Evolutionary conservation across 2,797 vertebrate genomes (phyloP).

Genomic region (Pantherophis vulpinus): DNA sequence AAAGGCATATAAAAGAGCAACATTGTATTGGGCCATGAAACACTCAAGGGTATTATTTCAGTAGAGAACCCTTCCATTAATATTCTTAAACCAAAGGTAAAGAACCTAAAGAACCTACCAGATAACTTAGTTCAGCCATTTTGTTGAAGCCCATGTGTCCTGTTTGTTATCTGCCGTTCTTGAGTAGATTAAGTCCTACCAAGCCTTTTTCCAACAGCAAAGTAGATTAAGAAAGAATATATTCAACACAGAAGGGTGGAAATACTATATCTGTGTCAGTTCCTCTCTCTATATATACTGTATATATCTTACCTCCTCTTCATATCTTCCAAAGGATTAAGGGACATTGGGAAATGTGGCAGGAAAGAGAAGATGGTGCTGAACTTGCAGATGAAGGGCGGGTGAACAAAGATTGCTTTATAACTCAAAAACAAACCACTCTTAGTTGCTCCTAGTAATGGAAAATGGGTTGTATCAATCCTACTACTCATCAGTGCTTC

Average conservation of each 20-base stretch:
- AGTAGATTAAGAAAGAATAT: not conserved
- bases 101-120: not conserved
- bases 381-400: not conserved
- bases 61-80: not conserved
- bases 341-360: not conserved
- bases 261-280: not conserved
- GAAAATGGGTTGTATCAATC: not conserved
- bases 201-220: not conserved
- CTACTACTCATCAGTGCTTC: not conserved
- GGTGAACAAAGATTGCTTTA: not conserved
- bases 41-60: too few relatives aligned
- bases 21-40: not conserved
- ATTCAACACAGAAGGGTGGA: not conserved
- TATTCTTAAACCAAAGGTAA: not conserved
- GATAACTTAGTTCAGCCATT: not conserved
- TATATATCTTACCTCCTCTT: not conserved
- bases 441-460: not conserved
- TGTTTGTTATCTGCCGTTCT: not conserved
- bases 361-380: not conserved
- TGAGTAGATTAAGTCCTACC: not conserved
- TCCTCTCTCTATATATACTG: too few relatives aligned
- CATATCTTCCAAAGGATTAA: not conserved
- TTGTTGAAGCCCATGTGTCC: not conserved
- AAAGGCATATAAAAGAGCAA: not conserved
- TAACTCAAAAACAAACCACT: not conserved